phyloP scores from a whole-genome alignment of 2,888 invertebrate genomes.

The Mylabris sibirica region DNA sequence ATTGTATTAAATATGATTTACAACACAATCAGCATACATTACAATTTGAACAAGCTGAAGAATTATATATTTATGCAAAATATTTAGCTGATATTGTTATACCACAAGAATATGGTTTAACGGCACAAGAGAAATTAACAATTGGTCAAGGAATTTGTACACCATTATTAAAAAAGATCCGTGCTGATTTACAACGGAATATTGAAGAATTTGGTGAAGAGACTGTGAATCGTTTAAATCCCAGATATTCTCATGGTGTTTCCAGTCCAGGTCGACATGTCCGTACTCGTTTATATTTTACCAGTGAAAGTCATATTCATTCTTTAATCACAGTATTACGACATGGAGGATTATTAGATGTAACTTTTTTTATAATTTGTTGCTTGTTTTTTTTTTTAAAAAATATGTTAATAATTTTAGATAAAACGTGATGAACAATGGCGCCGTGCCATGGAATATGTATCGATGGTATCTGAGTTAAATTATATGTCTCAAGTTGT shows the following conservation, averaged over 20 bases:
- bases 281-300: slow-evolving; percentile 97
- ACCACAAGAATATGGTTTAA: slow-evolving; percentile 98
- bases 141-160: slow-evolving; percentile 98
- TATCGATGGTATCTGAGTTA: slow-evolving; percentile 95
- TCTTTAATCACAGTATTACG: slow-evolving; percentile 94
- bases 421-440: slow-evolving; percentile 93
- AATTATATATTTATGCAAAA: slow-evolving; percentile 94
- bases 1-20: slow-evolving; percentile 98
- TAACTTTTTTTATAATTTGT: slow-evolving; percentile 59
- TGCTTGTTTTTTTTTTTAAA: background rate
- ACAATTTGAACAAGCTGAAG: slow-evolving; percentile 91
- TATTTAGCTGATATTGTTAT: slow-evolving; percentile 98
- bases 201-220: slow-evolving; percentile 92
- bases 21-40: slow-evolving; percentile 97
- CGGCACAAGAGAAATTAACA: slow-evolving; percentile 92
- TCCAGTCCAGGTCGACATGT: slow-evolving; percentile 98
- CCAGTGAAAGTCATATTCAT: slow-evolving; percentile 99
- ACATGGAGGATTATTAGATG: slow-evolving; percentile 89
- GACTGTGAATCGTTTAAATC: slow-evolving; percentile 94
- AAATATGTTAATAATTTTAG: slow-evolving; percentile 55
- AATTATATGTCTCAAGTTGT: slow-evolving; percentile 99
- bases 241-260: slow-evolving; percentile 97
- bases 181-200: slow-evolving; percentile 92
- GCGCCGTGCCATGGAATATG: slow-evolving; percentile 98
- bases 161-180: slow-evolving; percentile 92